Conservation (phyloP, 2,888 invertebrate genomes). For the Nephrotoma appendiculata region DNA sequence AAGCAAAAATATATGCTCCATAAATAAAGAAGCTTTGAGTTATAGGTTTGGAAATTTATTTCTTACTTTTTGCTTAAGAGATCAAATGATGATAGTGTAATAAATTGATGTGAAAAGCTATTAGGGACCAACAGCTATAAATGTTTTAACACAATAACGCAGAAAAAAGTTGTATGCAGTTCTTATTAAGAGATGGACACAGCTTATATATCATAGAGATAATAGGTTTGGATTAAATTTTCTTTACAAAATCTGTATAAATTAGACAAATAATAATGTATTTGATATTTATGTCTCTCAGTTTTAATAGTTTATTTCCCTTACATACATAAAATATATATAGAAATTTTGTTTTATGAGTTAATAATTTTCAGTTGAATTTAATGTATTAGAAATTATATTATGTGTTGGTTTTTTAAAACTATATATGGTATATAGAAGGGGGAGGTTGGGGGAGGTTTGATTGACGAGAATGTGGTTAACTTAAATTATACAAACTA, state of each 20-base stretch:
- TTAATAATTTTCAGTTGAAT: not conserved
- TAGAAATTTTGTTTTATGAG: not conserved
- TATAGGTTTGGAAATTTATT: not conserved
- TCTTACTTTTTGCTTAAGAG: not conserved
- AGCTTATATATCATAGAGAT: not conserved
- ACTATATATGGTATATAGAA: not conserved
- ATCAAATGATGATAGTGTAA: not conserved
- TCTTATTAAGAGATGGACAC: not conserved
- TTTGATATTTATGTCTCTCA: not conserved
- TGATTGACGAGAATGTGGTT: not conserved
- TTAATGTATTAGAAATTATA: not conserved
- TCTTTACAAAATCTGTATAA: not conserved
- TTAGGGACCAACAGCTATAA: not conserved
- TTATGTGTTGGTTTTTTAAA: not conserved
- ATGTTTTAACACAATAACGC: not conserved
- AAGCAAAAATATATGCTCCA: not conserved
- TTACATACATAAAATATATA: not conserved
- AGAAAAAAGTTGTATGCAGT: not conserved
- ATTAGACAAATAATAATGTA: not conserved
- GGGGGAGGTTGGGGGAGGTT: not conserved
- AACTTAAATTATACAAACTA: not conserved
- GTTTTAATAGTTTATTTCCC: not conserved
- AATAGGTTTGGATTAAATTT: not conserved
- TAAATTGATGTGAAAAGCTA: not conserved
- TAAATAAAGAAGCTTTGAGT: not conserved